Base-by-base conservation (phyloP, 2,888 invertebrate species). In the Drosophila planitibia region DNA sequence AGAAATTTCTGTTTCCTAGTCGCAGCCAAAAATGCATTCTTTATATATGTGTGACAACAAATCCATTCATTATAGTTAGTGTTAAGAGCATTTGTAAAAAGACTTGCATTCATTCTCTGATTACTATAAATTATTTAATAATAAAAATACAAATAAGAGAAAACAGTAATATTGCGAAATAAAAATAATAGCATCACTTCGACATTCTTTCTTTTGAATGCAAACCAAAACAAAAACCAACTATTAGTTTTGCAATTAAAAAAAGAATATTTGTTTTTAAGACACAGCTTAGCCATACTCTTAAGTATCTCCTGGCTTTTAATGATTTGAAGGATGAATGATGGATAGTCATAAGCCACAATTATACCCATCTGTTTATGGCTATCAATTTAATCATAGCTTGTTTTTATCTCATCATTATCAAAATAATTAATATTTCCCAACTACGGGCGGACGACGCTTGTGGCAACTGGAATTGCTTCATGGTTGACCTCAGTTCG, bases 71-170 rank as follows among this genome's bases (percentile, higher is more conserved):
- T 2, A 22, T 19, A 39, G 28, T 52, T 53, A 33, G 16, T 14
- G 4, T 32, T 44, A n/a, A 44, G 22, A 32, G 6, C 70, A 62
- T 75, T 55, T 63, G 63, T 75, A 75, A 74, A 70, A 70, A 62
- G 28, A 25, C 39, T 33, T 25, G 9, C 9, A 32, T 41, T 7
- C 41, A 55, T 62, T 57, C 9, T 32, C 22, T 10, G 16, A 32
- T 41, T 14, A 41, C 10, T n/a, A 10, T n/a, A 60, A 60, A 22
- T 35, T n/a, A 35, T 28, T 12, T 25, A 62, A 41, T 41, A 47
- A 47, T 7, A 22, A 7, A 47, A 7, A 25, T 47, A 47, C 7
- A 25, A 22, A 7, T 47, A 22, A 22, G 22, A 7, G 14, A 25
- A 22, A 22, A 16, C 22, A 35, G 10, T 1, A 32, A 51, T 6